A percentile compares a stretch with the other conserved stretches of the same genome.
Evolutionary conservation across 1,140 invertebrate species (phyloP).

Genomic region (Lasaia peninsularis): DNA sequence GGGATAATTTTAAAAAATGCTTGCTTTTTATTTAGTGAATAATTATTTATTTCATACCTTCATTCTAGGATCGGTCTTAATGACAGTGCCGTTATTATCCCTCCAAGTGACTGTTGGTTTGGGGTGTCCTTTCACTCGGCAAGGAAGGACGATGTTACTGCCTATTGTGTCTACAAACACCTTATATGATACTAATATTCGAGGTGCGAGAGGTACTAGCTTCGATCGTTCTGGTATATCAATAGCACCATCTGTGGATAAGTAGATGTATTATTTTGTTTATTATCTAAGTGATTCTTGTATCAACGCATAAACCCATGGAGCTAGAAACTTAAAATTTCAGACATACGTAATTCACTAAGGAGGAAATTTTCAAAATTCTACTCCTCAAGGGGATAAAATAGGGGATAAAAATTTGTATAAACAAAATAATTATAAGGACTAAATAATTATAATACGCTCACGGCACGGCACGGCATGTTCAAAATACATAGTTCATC

Average conservation of each 20-base stretch:
- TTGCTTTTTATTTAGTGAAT: neutral
- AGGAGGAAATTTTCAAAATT: too few species aligned
- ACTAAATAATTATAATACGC: too few species aligned
- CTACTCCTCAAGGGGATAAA: too few species aligned
- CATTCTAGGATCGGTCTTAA: constrained; percentile 68
- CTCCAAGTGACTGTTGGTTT: constrained; percentile 83
- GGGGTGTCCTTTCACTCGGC: constrained; percentile 83
- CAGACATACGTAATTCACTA: too few species aligned
- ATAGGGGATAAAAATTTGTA: too few species aligned
- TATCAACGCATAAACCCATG: too few species aligned
- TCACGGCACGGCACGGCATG: too few species aligned
- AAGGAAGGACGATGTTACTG: constrained; percentile 83
- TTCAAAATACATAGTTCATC: too few species aligned
- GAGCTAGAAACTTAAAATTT: too few species aligned
- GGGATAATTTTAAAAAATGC: too few species aligned
- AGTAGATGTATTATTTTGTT: neutral
- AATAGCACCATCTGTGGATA: constrained; percentile 47
- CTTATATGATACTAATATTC: constrained; percentile 78
- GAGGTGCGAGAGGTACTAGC: constrained; percentile 67
- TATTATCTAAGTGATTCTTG: too few species aligned
- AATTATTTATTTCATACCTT: constrained; percentile 61
- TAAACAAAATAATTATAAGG: too few species aligned
- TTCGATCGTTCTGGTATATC: constrained; percentile 52
- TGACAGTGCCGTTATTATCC: constrained; percentile 74
- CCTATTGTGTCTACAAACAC: constrained; percentile 80